Percentiles rank a stretch among this genome's conserved stretches.
Evolutionary conservation across 2,888 invertebrate genomes (phyloP).

Genomic region (Oasisia sp.): DNA sequence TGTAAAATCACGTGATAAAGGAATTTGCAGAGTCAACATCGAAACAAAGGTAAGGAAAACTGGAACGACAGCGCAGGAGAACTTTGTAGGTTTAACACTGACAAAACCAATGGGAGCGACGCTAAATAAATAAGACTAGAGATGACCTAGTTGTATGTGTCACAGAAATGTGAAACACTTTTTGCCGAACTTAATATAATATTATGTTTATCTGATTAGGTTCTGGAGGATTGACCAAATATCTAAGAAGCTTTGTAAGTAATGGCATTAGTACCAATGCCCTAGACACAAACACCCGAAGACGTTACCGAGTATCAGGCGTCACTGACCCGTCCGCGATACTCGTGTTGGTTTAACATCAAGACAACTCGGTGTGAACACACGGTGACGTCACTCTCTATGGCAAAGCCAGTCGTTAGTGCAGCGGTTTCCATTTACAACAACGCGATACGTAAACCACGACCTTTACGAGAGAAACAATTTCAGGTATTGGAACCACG

Average conservation of each 20-base stretch:
- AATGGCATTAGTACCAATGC: constrained; percentile 7
- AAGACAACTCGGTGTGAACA: not conserved
- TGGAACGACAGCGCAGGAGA: not conserved
- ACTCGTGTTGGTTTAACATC: not conserved
- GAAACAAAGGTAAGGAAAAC: not conserved
- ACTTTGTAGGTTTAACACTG: not conserved
- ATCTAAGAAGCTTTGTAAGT: constrained; percentile 3
- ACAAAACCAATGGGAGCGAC: not conserved
- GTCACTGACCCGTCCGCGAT: not conserved
- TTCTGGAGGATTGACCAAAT: not conserved
- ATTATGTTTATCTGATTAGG: not conserved
- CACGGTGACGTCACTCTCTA: not conserved
- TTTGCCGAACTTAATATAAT: not conserved
- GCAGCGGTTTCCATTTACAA: constrained; percentile 17
- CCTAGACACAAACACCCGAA: not conserved
- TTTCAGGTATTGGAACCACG: constrained; percentile 6
- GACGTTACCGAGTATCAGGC: not conserved
- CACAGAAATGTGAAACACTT: not conserved
- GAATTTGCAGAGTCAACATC: not conserved
- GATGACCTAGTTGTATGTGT: not conserved
- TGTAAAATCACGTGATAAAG: not conserved
- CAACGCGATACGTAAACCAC: not conserved
- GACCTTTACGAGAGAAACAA: not conserved
- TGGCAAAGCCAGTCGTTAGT: not conserved
- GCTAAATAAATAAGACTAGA: not conserved